Evolutionary conservation across 1,140 invertebrate genomes (phyloP).

Genomic region (Drosophila subobscura): DNA sequence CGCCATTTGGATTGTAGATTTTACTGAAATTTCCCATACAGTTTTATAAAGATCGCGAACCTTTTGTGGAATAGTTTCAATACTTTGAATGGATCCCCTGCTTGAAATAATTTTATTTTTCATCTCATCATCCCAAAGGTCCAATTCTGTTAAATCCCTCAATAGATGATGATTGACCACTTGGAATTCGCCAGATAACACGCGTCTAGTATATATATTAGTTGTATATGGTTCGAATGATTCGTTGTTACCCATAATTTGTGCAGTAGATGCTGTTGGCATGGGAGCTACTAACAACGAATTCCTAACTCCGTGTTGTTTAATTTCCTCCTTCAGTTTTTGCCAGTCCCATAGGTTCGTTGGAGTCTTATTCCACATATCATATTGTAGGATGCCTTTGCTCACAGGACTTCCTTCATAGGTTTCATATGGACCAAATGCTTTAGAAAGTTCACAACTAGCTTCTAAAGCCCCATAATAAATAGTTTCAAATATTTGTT

Average conservation of each 20-base stretch:
- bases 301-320: constrained; percentile 96
- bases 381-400: constrained; percentile 98
- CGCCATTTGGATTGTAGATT: constrained; percentile 97
- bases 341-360: constrained; percentile 96
- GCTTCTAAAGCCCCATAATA: constrained; percentile 99
- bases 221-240: constrained; percentile 99
- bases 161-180: constrained; percentile 98
- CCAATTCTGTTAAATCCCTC: constrained; percentile 94
- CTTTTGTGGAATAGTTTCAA: constrained; percentile 94
- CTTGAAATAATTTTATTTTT: constrained; percentile 96
- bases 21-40: constrained; percentile 99
- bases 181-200: constrained; percentile 95
- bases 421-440: constrained; percentile 94
- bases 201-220: constrained; percentile 97
- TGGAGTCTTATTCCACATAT: constrained; percentile 98
- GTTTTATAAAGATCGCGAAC: constrained; percentile 98
- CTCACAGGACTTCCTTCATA: constrained; percentile 96
- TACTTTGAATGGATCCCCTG: constrained; percentile 97
- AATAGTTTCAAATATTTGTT: constrained; percentile 99
- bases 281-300: constrained; percentile 98
- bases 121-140: constrained; percentile 98
- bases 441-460: constrained; percentile 97
- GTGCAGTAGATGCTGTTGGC: constrained; percentile 99
- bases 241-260: constrained; percentile 99
- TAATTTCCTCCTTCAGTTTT: constrained; percentile 93